These are phyloP conservation scores for Petrocephalus microphthalmus DNA, from an alignment of 2,113 vertebrate species.

Conservation along the genomic window DNA sequence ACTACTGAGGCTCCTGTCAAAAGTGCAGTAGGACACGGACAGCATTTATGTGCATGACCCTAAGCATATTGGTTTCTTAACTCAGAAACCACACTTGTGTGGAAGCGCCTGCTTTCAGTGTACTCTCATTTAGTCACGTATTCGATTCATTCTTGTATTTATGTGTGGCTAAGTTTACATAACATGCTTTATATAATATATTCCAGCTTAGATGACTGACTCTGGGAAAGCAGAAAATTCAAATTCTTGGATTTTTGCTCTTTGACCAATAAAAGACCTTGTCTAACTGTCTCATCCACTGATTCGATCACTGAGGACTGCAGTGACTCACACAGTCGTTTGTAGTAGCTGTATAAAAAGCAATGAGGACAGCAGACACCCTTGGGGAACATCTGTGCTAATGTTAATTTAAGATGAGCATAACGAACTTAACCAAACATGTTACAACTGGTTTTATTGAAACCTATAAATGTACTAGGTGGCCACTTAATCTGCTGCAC, in stretches of 20 bases:
- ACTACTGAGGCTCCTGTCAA: background rate
- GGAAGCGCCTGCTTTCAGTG: background rate
- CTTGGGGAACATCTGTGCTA: constrained; percentile 1
- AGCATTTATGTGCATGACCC: background rate
- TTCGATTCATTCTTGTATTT: no score
- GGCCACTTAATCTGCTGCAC: background rate
- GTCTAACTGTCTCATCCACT: background rate
- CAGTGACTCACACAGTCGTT: background rate
- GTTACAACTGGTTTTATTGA: background rate
- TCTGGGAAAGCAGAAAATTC: background rate
- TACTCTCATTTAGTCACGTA: no score
- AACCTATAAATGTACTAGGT: background rate
- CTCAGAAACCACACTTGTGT: background rate
- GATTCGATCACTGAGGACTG: background rate
- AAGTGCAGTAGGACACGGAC: background rate
- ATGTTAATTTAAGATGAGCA: constrained; percentile 1
- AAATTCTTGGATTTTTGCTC: background rate
- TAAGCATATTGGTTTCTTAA: background rate
- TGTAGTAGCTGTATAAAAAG: background rate
- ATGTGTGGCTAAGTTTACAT: no score
- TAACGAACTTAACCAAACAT: background rate
- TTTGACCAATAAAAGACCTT: constrained; percentile 1
- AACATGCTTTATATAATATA: background rate
- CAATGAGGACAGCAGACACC: background rate
- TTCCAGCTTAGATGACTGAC: background rate